Conservation (phyloP, 2,888 invertebrate species). For the Cosmia trapezina region DNA sequence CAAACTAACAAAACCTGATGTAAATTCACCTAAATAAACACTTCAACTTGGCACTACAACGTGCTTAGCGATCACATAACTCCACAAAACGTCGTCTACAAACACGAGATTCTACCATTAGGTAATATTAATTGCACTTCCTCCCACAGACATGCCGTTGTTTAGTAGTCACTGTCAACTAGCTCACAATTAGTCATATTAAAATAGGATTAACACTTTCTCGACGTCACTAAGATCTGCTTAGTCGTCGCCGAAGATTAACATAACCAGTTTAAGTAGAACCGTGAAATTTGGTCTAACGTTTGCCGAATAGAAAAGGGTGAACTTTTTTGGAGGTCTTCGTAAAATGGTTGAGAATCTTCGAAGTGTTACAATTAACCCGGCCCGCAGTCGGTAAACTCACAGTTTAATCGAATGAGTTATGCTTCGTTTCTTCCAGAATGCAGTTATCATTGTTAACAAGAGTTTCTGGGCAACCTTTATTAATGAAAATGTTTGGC, state of each 20-base stretch:
- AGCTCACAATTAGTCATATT: slow-evolving; percentile 85
- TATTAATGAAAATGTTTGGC: slow-evolving; percentile 82
- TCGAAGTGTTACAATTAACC: slow-evolving; percentile 74
- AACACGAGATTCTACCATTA: slow-evolving; percentile 15
- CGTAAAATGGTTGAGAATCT: slow-evolving; percentile 60
- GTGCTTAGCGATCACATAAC: slow-evolving; percentile 1
- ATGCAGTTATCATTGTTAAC: slow-evolving; percentile 84
- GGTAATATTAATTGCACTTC: slow-evolving; percentile 61
- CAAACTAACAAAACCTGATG: neutral
- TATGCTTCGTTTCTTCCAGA: slow-evolving; percentile 84
- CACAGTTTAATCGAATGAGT: slow-evolving; percentile 87
- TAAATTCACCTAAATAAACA: neutral
- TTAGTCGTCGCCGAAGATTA: slow-evolving; percentile 71
- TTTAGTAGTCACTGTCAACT: slow-evolving; percentile 73
- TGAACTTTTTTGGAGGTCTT: slow-evolving; percentile 53
- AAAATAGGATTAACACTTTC: slow-evolving; percentile 86
- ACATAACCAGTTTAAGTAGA: slow-evolving; percentile 63
- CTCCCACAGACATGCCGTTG: slow-evolving; percentile 63
- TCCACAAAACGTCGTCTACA: slow-evolving; percentile 10
- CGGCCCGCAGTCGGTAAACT: slow-evolving; percentile 82
- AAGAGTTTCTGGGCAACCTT: slow-evolving; percentile 73
- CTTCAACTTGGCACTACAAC: neutral
- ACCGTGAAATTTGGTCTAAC: slow-evolving; percentile 40
- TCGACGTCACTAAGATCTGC: slow-evolving; percentile 76
- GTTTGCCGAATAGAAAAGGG: neutral